Percentiles rank a stretch among this genome's conserved stretches.
These are phyloP conservation scores for Cancer borealis DNA, from an alignment of 2,888 invertebrate species.

Conservation along the genomic window DNA sequence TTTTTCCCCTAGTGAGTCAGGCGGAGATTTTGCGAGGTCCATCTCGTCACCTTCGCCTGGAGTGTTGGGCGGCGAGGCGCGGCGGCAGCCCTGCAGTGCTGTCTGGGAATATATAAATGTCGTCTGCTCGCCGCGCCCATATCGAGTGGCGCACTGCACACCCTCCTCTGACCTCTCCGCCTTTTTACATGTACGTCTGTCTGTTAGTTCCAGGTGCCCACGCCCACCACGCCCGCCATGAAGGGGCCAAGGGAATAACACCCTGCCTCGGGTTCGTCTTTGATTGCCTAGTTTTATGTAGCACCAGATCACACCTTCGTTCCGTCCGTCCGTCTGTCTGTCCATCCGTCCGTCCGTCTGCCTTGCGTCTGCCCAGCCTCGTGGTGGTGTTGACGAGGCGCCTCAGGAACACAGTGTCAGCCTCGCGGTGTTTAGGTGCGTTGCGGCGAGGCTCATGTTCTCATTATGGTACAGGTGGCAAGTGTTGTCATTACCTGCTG, in stretches of 20 bases:
- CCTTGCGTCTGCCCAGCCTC: not conserved
- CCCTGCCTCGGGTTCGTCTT: not conserved
- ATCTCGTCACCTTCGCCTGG: not conserved
- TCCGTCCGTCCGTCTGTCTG: not conserved
- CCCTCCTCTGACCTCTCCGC: slow-evolving; percentile 38
- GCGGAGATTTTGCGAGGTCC: not conserved
- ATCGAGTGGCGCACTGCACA: slow-evolving; percentile 40
- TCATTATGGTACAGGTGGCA: slow-evolving; percentile 9
- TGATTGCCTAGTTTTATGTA: not conserved
- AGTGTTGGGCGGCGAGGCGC: not conserved
- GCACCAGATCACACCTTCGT: not conserved
- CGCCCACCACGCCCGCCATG: slow-evolving; percentile 48
- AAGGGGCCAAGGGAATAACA: not conserved
- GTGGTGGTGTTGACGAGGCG: not conserved
- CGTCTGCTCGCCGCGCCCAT: slow-evolving; percentile 30
- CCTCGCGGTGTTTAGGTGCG: not conserved
- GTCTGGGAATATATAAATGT: slow-evolving; percentile 13
- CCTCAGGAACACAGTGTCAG: not conserved
- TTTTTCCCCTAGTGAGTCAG: not conserved
- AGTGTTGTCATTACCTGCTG: slow-evolving; percentile 2
- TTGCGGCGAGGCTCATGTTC: not conserved
- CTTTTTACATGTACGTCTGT: slow-evolving; percentile 35
- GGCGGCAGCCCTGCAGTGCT: not conserved
- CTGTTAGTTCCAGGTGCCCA: slow-evolving; percentile 34
- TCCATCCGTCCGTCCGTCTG: not conserved